Evolutionary conservation across 1,140 invertebrate species (phyloP).

Genomic region (Lepidostoma basale): DNA sequence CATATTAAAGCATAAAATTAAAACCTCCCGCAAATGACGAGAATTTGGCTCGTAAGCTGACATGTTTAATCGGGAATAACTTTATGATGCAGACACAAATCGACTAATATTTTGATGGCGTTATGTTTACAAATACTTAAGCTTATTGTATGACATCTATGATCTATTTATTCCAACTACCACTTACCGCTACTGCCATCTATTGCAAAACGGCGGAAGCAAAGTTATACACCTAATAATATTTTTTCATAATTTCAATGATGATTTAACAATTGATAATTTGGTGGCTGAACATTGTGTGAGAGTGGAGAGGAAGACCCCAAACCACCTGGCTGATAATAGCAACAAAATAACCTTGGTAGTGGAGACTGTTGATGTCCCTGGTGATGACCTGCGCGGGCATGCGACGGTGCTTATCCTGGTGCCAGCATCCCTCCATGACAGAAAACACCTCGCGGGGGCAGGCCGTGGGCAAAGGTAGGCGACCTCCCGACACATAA

Average conservation of each 20-base stretch:
- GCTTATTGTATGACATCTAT: too few species aligned
- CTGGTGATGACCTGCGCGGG: constrained; percentile 81
- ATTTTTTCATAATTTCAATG: background rate
- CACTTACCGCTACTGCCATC: too few species aligned
- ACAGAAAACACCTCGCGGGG: constrained; percentile 82
- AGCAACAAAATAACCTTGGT: constrained; percentile 62
- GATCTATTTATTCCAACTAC: too few species aligned
- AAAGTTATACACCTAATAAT: too few species aligned
- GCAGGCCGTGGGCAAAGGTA: constrained; percentile 77
- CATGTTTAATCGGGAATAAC: too few species aligned
- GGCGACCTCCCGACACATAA: constrained; percentile 73
- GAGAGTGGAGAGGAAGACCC: background rate
- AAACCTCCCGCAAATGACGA: too few species aligned
- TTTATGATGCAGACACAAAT: too few species aligned
- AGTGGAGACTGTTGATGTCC: constrained; percentile 81
- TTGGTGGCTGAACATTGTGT: background rate
- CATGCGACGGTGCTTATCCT: constrained; percentile 71
- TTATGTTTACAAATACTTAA: too few species aligned
- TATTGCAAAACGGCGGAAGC: too few species aligned
- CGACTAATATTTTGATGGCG: too few species aligned
- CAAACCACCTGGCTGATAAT: background rate
- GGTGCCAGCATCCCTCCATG: constrained; percentile 88
- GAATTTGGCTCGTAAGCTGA: too few species aligned
- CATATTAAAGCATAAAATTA: too few species aligned
- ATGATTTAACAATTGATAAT: background rate